Base-by-base conservation (phyloP, 2,797 vertebrate genomes). In the Aselliscus stoliczkanus region DNA sequence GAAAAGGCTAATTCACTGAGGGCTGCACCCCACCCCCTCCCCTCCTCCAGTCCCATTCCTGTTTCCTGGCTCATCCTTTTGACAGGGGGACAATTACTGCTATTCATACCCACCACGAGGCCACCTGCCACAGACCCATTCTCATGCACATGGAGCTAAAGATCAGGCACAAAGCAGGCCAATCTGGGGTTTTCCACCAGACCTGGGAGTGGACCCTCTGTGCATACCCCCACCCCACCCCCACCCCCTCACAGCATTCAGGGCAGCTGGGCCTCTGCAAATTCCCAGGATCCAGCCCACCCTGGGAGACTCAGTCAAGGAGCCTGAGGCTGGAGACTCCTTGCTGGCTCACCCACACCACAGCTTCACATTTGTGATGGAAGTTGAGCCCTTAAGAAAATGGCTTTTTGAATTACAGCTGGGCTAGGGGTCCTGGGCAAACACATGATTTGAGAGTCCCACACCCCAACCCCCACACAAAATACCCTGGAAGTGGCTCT, bases 51-150 rank as follows among this genome's bases (percentile, higher is more conserved):
- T 93, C 81, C 93, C n/a, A 11, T 77, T 97, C 73, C 95, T 47
- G 62, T 85, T 98, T 97, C 96, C 92, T 88, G 94, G 93, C 93
- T 97, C 98, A 96, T 97, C 97, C 97, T 97, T 98, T 98, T 97
- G 97, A 97, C 96, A 73, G 4, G 27, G 75, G 92, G 96, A 98
- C 97, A 98, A 98, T 98, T 96, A 95, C 93, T 65, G 82, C 80
- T 92, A 97, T 98, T 98, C 98, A 97, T 80, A 96, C 91, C 88
- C 97, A 95, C 95, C 97, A 97, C 7, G 65, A 97, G 98, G 98
- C 98, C 98, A 98, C 98, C 98, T 98, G 98, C 98, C 98, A 97
- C 69, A 64, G 91, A 84, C 76, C 98, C 97, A 98, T 98, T 99
- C 98, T 98, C 95, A 98, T 98, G 98, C 97, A 98, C 77, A 96